Conservation (phyloP, 2,797 vertebrate species). For the Microcaecilia unicolor region DNA sequence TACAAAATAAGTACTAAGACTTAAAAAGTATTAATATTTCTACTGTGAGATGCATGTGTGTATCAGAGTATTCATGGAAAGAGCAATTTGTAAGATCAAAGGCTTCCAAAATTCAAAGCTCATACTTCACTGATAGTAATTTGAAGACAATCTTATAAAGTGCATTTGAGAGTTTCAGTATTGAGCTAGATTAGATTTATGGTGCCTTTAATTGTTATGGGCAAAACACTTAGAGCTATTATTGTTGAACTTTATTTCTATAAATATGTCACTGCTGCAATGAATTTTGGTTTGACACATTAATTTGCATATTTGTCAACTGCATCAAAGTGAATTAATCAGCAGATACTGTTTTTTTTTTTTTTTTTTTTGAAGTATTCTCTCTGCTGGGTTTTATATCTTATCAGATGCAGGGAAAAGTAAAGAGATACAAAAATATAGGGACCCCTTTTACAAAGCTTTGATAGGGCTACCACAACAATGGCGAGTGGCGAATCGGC, state of each 20-base stretch:
- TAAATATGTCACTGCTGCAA: constrained; percentile 32
- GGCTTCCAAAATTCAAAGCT: constrained; percentile 19
- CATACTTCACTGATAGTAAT: constrained; percentile 17
- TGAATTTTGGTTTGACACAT: constrained; percentile 25
- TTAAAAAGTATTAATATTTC: too few relatives aligned
- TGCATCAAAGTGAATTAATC: constrained; percentile 40
- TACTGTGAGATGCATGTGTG: too few relatives aligned
- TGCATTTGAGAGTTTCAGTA: constrained; percentile 32
- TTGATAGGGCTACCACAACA: too few relatives aligned
- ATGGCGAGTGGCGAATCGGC: too few relatives aligned
- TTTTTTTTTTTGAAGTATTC: too few relatives aligned
- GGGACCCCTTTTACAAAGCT: too few relatives aligned
- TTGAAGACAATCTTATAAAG: constrained; percentile 22
- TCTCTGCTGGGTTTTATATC: too few relatives aligned
- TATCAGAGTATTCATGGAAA: too few relatives aligned
- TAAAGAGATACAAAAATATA: too few relatives aligned
- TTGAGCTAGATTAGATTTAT: constrained; percentile 28
- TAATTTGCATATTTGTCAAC: constrained; percentile 32
- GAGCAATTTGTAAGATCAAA: background rate
- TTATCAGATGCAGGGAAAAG: too few relatives aligned
- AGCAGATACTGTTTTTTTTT: constrained; percentile 22
- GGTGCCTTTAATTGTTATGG: constrained; percentile 19
- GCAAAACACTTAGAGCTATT: constrained; percentile 30
- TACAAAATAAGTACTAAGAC: too few relatives aligned
- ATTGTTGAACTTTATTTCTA: constrained; percentile 25